Evolutionary conservation across 2,797 vertebrate genomes (phyloP).

Genomic region (Crypturellus tataupa): DNA sequence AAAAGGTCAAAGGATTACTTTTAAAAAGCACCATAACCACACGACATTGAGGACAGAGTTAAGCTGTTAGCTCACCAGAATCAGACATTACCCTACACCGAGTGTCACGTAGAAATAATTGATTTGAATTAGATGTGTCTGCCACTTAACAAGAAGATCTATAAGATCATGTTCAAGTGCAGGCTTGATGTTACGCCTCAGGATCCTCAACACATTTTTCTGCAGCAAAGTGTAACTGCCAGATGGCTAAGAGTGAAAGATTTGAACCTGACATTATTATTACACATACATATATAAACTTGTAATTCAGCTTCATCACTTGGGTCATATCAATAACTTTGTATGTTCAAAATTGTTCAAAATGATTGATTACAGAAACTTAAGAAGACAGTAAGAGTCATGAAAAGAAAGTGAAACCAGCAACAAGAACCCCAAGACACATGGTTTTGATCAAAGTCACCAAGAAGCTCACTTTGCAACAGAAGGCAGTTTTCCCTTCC

Average conservation of each 20-base stretch:
- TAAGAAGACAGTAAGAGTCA: neutral
- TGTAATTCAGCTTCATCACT: neutral
- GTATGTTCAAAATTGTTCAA: neutral
- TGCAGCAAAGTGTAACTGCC: neutral
- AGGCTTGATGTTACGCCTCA: neutral
- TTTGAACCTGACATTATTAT: neutral
- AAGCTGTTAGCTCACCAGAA: neutral
- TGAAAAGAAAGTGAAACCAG: neutral
- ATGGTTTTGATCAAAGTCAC: neutral
- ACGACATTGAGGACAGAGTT: neutral
- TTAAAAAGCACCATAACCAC: neutral
- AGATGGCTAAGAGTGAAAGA: neutral
- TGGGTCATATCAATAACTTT: neutral
- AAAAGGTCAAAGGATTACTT: neutral
- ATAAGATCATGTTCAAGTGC: neutral
- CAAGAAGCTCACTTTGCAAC: neutral
- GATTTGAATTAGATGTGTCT: neutral
- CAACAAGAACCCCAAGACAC: neutral
- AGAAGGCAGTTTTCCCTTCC: neutral
- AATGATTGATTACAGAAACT: fast-evolving
- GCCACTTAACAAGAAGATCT: neutral
- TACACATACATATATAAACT: no score
- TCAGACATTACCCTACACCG: neutral
- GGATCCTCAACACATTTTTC: neutral
- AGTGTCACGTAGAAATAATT: neutral